Conservation (phyloP, 1,140 invertebrate species). For the Stegodyphus mimosarum region DNA sequence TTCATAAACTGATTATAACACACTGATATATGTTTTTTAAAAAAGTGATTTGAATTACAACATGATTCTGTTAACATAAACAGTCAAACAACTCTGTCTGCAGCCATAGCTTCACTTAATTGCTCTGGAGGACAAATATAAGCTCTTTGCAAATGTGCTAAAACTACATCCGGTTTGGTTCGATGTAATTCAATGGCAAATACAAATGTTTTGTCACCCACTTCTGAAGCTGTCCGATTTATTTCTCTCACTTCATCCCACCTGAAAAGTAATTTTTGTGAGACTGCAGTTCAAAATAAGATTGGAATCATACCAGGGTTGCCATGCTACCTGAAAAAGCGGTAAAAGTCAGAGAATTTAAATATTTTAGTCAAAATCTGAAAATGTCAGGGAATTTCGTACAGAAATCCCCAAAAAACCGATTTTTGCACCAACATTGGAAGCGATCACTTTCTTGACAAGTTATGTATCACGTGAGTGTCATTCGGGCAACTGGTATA, state of each 20-base stretch:
- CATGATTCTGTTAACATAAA: not conserved
- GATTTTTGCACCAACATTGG: too few relatives aligned
- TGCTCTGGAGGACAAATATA: slow-evolving; percentile 56
- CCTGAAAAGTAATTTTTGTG: slow-evolving; percentile 13
- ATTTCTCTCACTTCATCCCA: slow-evolving; percentile 49
- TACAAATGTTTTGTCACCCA: slow-evolving; percentile 54
- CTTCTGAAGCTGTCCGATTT: slow-evolving; percentile 35
- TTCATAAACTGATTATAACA: not conserved
- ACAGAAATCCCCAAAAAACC: too few relatives aligned
- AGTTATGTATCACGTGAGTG: too few relatives aligned
- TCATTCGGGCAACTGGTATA: too few relatives aligned
- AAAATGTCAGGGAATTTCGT: too few relatives aligned
- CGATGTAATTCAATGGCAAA: slow-evolving; percentile 47
- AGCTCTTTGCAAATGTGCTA: slow-evolving; percentile 46
- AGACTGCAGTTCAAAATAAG: not conserved
- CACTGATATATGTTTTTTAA: not conserved
- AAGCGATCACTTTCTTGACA: too few relatives aligned
- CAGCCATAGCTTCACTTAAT: slow-evolving; percentile 29
- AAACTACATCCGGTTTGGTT: slow-evolving; percentile 9
- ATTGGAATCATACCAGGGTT: too few relatives aligned
- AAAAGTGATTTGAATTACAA: not conserved
- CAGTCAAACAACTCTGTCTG: slow-evolving; percentile 16
- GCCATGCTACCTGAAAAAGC: too few relatives aligned
- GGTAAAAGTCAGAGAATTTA: too few relatives aligned
- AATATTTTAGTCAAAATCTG: too few relatives aligned